A percentile compares a stretch with the other conserved stretches of the same genome.
Conservation (phyloP, 2,888 invertebrate species). For the Ectemnius lituratus region DNA sequence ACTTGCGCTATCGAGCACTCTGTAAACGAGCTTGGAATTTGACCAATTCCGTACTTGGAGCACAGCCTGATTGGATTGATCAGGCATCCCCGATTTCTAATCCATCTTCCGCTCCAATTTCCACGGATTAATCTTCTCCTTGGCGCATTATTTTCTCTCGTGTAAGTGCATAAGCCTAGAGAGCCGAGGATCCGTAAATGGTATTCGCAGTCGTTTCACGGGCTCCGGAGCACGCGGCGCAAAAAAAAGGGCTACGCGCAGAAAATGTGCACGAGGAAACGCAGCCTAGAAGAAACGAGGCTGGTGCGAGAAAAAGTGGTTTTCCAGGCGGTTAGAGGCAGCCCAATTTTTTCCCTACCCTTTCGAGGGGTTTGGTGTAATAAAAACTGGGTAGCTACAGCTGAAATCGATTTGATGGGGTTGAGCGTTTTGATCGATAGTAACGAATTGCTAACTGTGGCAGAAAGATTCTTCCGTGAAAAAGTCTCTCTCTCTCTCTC, state of each 20-base stretch:
- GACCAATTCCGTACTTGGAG: too few relatives aligned
- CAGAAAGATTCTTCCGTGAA: constrained; percentile 12
- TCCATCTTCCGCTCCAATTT: too few relatives aligned
- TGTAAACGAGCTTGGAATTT: too few relatives aligned
- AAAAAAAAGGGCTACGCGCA: constrained; percentile 18
- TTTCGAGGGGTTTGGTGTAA: constrained; percentile 8
- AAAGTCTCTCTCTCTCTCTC: background rate
- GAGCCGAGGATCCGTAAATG: constrained; percentile 18
- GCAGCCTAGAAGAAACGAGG: too few relatives aligned
- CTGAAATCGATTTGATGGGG: constrained; percentile 24
- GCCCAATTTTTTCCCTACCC: constrained; percentile 24
- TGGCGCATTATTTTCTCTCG: constrained; percentile 2
- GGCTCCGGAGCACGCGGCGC: constrained; percentile 3
- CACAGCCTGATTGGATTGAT: constrained; percentile 3
- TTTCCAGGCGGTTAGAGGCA: constrained; percentile 25
- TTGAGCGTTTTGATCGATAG: background rate
- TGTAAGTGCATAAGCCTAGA: constrained; percentile 16
- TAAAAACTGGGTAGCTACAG: too few relatives aligned
- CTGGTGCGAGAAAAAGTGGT: constrained; percentile 7
- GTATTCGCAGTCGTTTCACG: constrained; percentile 1
- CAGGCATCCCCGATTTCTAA: constrained; percentile 16
- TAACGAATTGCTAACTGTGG: background rate
- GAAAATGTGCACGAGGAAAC: background rate
- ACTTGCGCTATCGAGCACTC: constrained; percentile 18
- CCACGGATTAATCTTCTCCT: constrained; percentile 11